Base-by-base conservation (phyloP, 2,113 vertebrate genomes). In the Alosa alosa region DNA sequence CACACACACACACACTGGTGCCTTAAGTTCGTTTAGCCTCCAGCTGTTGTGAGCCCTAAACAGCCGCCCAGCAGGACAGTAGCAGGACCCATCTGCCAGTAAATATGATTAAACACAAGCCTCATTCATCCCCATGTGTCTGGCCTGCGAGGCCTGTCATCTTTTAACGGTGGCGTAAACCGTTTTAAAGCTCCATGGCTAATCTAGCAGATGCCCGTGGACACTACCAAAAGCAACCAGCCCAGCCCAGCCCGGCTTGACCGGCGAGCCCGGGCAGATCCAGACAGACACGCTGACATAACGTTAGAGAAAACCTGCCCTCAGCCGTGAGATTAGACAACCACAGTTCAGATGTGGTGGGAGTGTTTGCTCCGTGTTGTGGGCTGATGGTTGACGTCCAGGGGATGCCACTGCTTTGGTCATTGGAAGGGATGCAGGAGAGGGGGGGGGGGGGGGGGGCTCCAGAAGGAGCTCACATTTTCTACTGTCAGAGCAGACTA, bases 81-180 rank as follows among this genome's bases (percentile, higher is more conserved):
- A 36, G 44, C 45, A 45, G 20, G 8, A 84, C 22, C 20, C 49
- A 81, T 84, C 44, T 82, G 9, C 81, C 78, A 49, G 89, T 60
- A 87, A 87, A 64, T 85, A 41, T 88, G 85, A 90, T 90, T 90
- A 83, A 55, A 90, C 87, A 78, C 31, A 78, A 78, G 36, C 72
- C 72, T 39, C 72, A 39, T 78, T 78, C 36, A 78, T 36, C 36
- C 72, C 72, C 36, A 31, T 78, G 72, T 78, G 72, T 78, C 64
- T 10, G 25, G 8, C 64, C 64, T 8, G 1, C 7, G 64, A 68
- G 64, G n/a, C 7, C 64, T 6, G 64, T 68, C 64, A 68, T 68
- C 64, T 31, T 36, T 39, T 78, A 78, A 36, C 72, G 10, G 13
- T 41, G 13, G 72, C 25, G 13, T 78, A 78, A 78, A 36, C 72